Conservation (phyloP, 2,113 vertebrate genomes). For the Cavia porcellus region DNA sequence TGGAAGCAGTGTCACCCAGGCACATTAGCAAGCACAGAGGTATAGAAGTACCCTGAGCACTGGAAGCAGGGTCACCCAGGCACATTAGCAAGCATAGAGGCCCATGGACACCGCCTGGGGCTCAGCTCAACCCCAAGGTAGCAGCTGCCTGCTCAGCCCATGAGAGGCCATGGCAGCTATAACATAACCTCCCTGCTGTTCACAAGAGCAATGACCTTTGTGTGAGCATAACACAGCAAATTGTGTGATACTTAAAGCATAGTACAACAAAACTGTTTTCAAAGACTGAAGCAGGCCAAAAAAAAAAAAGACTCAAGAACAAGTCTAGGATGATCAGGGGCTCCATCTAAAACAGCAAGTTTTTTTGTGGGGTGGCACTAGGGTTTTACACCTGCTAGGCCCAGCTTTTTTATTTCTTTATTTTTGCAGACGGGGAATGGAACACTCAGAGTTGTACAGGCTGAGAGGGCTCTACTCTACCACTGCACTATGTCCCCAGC, state of each 20-base stretch:
- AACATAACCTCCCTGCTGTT: background rate
- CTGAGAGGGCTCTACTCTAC: background rate
- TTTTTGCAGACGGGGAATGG: background rate
- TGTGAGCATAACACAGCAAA: background rate
- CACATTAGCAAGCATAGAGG: too few species aligned
- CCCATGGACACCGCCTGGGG: background rate
- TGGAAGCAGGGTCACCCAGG: too few species aligned
- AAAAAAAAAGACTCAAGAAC: too few species aligned
- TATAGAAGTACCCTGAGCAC: too few species aligned
- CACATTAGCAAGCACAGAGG: background rate
- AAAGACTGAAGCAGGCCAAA: background rate
- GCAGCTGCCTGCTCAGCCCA: background rate
- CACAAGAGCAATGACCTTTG: background rate
- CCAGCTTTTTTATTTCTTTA: background rate
- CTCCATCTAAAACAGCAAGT: background rate
- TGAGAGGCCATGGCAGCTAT: background rate
- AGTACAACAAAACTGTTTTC: background rate
- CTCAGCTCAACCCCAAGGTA: background rate
- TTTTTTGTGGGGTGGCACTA: background rate
- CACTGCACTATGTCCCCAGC: background rate
- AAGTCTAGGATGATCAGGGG: fast-evolving
- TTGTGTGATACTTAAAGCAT: fast-evolving
- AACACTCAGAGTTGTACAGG: background rate
- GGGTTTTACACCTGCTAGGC: background rate
- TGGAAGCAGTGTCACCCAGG: background rate